phyloP scores from a whole-genome alignment of 1,140 invertebrate genomes.

The Neodiprion fabricii region DNA sequence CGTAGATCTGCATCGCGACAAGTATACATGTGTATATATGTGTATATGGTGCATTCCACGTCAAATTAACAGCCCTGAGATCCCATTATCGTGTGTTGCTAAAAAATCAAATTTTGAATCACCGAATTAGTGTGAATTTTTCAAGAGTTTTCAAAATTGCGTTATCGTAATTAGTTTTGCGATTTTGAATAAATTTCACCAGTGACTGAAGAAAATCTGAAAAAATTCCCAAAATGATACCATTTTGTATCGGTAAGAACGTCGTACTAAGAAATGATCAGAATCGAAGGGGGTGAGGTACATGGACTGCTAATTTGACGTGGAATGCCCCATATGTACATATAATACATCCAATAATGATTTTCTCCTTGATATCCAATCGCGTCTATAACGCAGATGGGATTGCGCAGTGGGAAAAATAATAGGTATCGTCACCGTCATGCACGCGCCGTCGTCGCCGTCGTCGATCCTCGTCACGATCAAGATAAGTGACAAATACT shows the following conservation, averaged over 20 bases:
- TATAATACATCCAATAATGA: background rate
- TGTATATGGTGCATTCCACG: too few species aligned
- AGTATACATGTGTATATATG: too few species aligned
- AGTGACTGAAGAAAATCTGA: background rate
- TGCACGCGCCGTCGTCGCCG: background rate
- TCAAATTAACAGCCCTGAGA: too few species aligned
- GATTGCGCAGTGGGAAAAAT: background rate
- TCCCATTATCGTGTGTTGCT: too few species aligned
- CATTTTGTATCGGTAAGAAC: background rate
- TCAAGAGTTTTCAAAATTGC: too few species aligned
- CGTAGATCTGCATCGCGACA: too few species aligned
- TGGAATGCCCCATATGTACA: too few species aligned
- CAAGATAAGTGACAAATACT: too few species aligned
- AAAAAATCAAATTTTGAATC: too few species aligned
- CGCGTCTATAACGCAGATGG: background rate
- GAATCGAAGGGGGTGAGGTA: background rate
- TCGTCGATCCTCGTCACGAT: too few species aligned
- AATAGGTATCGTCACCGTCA: background rate
- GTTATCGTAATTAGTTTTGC: background rate
- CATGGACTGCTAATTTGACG: too few species aligned
- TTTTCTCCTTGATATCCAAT: slow-evolving; percentile 7
- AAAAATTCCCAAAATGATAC: background rate
- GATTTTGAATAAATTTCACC: background rate
- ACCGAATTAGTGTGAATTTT: too few species aligned
- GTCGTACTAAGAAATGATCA: background rate